Conservation (phyloP, 2,113 vertebrate species). For the Leucopsar rothschildi region DNA sequence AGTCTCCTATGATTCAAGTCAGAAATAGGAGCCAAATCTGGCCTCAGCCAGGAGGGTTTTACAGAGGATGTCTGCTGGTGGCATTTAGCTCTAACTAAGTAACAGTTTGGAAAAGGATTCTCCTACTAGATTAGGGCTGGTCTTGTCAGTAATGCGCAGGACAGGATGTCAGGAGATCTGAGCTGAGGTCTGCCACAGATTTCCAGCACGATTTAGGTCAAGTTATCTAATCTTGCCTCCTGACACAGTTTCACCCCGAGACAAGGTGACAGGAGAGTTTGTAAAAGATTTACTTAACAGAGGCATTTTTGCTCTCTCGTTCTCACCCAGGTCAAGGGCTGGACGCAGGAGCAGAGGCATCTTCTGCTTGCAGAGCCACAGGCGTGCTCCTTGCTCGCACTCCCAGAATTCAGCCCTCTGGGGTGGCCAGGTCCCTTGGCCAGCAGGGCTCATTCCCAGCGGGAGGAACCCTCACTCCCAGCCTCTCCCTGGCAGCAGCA, state of each 20-base stretch:
- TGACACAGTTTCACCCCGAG: constrained; percentile 33
- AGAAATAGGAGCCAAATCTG: constrained; percentile 10
- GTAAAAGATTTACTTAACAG: not conserved
- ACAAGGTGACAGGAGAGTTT: constrained; percentile 21
- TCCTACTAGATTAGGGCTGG: constrained; percentile 45
- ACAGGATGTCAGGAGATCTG: constrained; percentile 57
- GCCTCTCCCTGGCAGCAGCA: not conserved
- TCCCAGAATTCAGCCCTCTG: not conserved
- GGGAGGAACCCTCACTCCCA: not conserved
- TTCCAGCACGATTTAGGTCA: constrained; percentile 59
- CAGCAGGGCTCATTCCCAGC: not conserved
- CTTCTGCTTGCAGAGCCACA: not conserved
- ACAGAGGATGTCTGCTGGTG: constrained; percentile 7
- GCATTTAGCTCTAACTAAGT: constrained; percentile 49
- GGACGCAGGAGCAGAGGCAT: not conserved
- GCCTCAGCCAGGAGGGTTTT: constrained; percentile 33
- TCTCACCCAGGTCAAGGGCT: not conserved
- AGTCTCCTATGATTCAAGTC: not conserved
- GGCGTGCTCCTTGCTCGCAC: accelerated
- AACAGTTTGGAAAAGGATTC: constrained; percentile 56
- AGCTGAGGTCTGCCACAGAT: constrained; percentile 54
- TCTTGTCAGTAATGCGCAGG: constrained; percentile 37
- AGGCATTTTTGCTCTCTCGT: not conserved
- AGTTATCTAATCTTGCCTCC: constrained; percentile 62
- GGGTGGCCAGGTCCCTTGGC: not conserved